Evolutionary conservation across 1,140 invertebrate genomes (phyloP).

Genomic region (Sycophaga agraensis): DNA sequence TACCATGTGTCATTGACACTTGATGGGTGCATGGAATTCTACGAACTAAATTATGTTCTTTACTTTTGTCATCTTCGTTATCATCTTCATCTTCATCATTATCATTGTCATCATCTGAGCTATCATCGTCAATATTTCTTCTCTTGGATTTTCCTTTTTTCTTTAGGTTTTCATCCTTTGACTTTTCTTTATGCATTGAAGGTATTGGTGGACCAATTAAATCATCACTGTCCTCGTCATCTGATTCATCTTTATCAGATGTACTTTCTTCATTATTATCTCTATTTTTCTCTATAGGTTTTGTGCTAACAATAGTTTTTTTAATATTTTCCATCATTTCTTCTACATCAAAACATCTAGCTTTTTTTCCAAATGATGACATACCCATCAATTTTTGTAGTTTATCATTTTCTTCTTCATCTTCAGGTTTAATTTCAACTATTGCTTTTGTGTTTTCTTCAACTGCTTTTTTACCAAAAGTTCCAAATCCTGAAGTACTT

Average conservation of each 20-base stretch:
- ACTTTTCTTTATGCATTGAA: constrained; percentile 28
- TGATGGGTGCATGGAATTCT: constrained; percentile 80
- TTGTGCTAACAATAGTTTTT: constrained; percentile 46
- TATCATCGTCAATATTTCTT: constrained; percentile 45
- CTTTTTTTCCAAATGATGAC: constrained; percentile 74
- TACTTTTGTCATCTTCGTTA: constrained; percentile 59
- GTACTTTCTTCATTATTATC: constrained; percentile 37
- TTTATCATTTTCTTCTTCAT: constrained; percentile 68
- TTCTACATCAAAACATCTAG: constrained; percentile 72
- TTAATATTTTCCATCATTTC: constrained; percentile 56
- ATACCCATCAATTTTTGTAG: constrained; percentile 75
- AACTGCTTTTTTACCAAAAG: constrained; percentile 59
- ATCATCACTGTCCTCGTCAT: constrained; percentile 57
- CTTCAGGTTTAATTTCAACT: constrained; percentile 63
- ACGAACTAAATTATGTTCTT: constrained; percentile 57
- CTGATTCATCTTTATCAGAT: constrained; percentile 36
- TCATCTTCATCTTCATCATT: constrained; percentile 49
- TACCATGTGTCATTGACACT: constrained; percentile 82
- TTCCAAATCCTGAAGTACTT: constrained; percentile 59
- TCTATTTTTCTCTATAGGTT: constrained; percentile 53
- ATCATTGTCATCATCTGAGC: constrained; percentile 54
- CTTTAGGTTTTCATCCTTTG: constrained; percentile 30
- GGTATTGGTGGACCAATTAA: constrained; percentile 66
- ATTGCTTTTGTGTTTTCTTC: constrained; percentile 58
- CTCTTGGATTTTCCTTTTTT: constrained; percentile 23